phyloP scores from a whole-genome alignment of 1,140 invertebrate genomes.

The Drosophila ananassae region DNA sequence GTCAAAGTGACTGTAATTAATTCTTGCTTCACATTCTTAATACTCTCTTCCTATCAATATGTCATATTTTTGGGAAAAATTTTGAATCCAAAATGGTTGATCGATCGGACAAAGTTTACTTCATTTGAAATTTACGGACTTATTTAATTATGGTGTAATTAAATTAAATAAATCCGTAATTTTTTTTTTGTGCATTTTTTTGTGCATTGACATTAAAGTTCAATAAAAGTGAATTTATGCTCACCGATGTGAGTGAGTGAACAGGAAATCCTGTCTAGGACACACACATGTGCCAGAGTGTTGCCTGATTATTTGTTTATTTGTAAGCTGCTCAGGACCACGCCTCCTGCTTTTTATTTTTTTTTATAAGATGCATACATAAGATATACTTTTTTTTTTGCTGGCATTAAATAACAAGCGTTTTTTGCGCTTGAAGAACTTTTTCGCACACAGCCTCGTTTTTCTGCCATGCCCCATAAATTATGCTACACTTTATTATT shows the following conservation, averaged over 20 bases:
- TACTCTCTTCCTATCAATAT: no score
- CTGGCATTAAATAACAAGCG: constrained; percentile 63
- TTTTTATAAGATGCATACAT: background rate
- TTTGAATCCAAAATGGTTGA: no score
- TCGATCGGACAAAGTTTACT: no score
- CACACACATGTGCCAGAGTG: constrained; percentile 13
- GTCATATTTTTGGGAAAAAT: no score
- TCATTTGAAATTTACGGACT: no score
- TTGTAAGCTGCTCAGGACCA: constrained; percentile 15
- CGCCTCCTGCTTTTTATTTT: background rate
- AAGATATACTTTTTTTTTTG: constrained; percentile 9
- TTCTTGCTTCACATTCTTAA: no score
- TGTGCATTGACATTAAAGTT: constrained; percentile 71
- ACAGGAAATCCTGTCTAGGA: constrained; percentile 38
- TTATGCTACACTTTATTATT: constrained; percentile 76
- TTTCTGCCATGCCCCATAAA: constrained; percentile 54
- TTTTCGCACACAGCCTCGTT: constrained; percentile 23
- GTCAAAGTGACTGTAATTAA: no score
- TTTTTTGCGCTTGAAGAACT: constrained; percentile 61
- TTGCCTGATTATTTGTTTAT: constrained; percentile 71
- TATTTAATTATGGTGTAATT: no score
- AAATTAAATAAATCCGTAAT: no score
- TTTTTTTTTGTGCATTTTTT: no score
- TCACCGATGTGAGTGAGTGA: constrained; percentile 30
- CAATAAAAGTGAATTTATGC: constrained; percentile 70